Evolutionary conservation across 2,888 invertebrate genomes (phyloP), one percentile per base, ranked within the genome.

Genomic region (Drosophila ezoana): DNA sequence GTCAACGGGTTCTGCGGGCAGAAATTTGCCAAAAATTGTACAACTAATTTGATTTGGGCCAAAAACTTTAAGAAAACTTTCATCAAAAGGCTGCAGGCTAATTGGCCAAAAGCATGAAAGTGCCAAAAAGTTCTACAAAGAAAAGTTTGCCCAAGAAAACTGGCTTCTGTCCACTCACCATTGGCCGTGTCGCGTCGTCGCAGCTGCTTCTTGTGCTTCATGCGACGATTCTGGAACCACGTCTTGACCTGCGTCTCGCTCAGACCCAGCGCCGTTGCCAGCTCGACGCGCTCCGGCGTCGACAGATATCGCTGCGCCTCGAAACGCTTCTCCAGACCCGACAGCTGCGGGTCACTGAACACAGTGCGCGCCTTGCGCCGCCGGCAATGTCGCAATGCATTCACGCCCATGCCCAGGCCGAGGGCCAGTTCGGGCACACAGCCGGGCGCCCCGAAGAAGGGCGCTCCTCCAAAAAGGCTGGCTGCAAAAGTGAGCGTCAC

Each of bases 181-280:
- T 91, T 92, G 72, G 90, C 88, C 53, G 90, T 88, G 65, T 92
- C 92, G 51, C 92, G 82, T 58, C 92, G 80, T 41, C 92, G 76
- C 92, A 97, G 93, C 90, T 97, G 97, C 89, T 98, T 98, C 94
- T 98, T 98, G 92, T 98, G 97, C 91, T 98, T 98, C 99, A 99
- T 99, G 82, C 99, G 93, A 28, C 98, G 93, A 93, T 99, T 99
- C 93, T 99, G 98, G 93, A 99, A 98, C 98, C 98, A 98, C 68
- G 98, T 99, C 93, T 98, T 98, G 74, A 98, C 97, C 94, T 98
- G 95, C 0, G 99, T 99, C 93, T 99, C 99, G 13, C 98, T 98
- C 16, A 99, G 94, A 91, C 96, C 98, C 51, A 99, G 94, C 0
- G 98, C 97, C 0, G 96, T 96, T 0, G 99, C 99, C 62, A 99